Base-by-base conservation (phyloP, 2,797 vertebrate genomes). In the Lates japonicus region DNA sequence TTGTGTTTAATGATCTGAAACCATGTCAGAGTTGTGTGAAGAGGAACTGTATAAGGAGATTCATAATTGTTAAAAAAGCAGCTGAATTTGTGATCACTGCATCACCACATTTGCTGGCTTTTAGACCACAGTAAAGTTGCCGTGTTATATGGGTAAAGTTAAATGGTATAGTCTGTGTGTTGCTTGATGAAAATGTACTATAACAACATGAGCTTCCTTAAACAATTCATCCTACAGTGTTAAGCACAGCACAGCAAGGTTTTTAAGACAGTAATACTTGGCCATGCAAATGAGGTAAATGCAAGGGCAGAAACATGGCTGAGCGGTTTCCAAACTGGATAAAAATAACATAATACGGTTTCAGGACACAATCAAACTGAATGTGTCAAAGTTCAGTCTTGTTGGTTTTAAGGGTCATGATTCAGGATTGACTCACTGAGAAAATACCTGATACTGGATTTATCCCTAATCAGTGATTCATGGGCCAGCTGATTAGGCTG, bases 371-470 rank as follows among this genome's bases (percentile, higher is more conserved):
- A 29, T 20, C 19, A 8, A 73, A 42, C 3, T 9, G 41, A n/a
- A 52, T 1, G 7, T 33, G 54, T 74, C 73, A 80, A 74, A 68
- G 58, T 55, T 64, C 37, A 66, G 35, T 3, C 29, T 63, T 9
- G 22, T 25, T 44, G 25, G 25, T 44, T 52, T 33, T 29, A 29
- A 0, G 29, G 58, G 25, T 42, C 25, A 16, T 44, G 42, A 49
- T 41, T 55, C 46, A 44, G 5, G 16, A 25, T 0, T 20, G 39
- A 64, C 13, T 74, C 22, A 5, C 12, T 76, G 42, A 58, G 13
- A 59, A 57, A 58, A 33, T 4, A 68, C 31, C 29, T 12, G 55
- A 48, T 33, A 58, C 16, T 71, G 74, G 20, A 49, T 57, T 75
- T 83, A 14, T 37, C 25, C 17, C 7, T 48, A 12, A 25, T 48